Evolutionary conservation across 1,140 invertebrate genomes (phyloP).

Genomic region (Saxidomus purpurata): DNA sequence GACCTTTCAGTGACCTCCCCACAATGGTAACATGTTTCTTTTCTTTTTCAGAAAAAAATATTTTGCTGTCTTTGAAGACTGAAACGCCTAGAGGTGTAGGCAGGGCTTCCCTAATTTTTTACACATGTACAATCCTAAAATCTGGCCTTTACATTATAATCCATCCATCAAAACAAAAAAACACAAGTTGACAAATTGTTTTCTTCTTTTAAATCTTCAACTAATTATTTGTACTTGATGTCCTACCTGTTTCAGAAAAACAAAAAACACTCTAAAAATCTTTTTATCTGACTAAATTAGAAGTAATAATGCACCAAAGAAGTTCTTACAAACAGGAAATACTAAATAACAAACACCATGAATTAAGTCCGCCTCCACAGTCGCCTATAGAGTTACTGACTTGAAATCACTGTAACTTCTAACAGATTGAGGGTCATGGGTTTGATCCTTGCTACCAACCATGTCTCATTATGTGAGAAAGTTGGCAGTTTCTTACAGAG

Average conservation of each 20-base stretch:
- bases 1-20: constrained; percentile 3
- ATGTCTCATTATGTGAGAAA: too few species aligned
- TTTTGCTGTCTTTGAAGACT: background rate
- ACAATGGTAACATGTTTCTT: background rate
- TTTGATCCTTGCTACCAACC: too few species aligned
- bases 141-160: background rate
- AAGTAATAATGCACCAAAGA: too few species aligned
- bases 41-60: background rate
- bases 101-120: background rate
- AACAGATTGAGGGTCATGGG: too few species aligned
- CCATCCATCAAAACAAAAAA: background rate
- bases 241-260: too few species aligned
- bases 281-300: background rate
- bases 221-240: background rate
- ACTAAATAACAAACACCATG: too few species aligned
- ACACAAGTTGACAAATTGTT: background rate
- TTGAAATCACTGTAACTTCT: too few species aligned
- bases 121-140: background rate
- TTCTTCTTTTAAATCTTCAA: background rate
- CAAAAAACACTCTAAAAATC: background rate
- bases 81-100: background rate
- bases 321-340: too few species aligned
- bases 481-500: too few species aligned
- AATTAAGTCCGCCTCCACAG: too few species aligned
- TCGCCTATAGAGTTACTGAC: too few species aligned